Percentiles rank a stretch among this genome's conserved stretches.
These are phyloP conservation scores for Oryzias woworae DNA, from an alignment of 2,113 vertebrate genomes.

Conservation along the genomic window DNA sequence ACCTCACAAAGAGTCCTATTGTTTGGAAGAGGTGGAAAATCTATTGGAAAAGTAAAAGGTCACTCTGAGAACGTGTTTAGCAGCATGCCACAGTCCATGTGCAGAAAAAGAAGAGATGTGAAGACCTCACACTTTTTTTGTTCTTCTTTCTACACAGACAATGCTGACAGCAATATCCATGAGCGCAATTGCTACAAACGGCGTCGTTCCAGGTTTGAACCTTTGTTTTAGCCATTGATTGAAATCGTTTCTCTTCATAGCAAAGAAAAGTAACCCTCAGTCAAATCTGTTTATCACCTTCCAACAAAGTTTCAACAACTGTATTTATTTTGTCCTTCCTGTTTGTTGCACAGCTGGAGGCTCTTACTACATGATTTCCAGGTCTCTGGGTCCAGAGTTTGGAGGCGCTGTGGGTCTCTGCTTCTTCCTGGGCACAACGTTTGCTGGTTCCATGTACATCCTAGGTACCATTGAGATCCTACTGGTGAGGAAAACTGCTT, in stretches of 20 bases:
- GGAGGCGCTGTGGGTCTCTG: constrained; percentile 82
- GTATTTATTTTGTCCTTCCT: not conserved
- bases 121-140: constrained; percentile 1
- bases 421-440: constrained; percentile 83
- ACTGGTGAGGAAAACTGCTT: constrained; percentile 63
- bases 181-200: constrained; percentile 97
- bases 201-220: constrained; percentile 89
- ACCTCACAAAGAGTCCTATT: constrained; percentile 7
- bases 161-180: constrained; percentile 97
- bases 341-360: constrained; percentile 73
- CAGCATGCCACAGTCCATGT: not conserved
- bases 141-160: constrained; percentile 76
- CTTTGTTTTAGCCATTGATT: not conserved
- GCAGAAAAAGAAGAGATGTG: not conserved
- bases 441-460: constrained; percentile 84
- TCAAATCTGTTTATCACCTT: not conserved
- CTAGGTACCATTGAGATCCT: constrained; percentile 83
- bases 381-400: constrained; percentile 82
- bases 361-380: constrained; percentile 85
- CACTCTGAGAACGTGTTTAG: not conserved
- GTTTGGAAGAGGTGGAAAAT: not conserved
- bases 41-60: not conserved
- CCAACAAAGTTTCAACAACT: not conserved
- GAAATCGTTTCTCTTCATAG: too few species aligned
- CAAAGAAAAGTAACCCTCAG: not conserved